A percentile compares a stretch with the other conserved stretches of the same genome.
These are phyloP conservation scores for Oscarella lobularis DNA, from an alignment of 37 sponge, comb jelly and placozoan genomes.

Conservation along the genomic window DNA sequence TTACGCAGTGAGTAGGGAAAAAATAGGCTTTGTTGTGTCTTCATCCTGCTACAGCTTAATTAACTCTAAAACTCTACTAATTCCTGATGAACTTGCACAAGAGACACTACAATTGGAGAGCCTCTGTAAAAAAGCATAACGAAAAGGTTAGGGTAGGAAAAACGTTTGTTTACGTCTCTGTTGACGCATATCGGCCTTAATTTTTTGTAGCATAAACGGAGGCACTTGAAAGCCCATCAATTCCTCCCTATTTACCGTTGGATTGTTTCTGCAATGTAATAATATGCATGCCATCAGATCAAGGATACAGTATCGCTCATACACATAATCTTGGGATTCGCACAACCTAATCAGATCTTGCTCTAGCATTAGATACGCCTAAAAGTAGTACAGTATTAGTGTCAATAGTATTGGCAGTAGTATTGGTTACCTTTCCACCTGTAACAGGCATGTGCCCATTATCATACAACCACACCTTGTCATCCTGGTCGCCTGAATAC, in stretches of 20 bases:
- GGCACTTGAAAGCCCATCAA: background rate
- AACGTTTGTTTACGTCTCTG: background rate
- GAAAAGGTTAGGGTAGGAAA: too few relatives aligned
- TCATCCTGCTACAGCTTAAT: too few relatives aligned
- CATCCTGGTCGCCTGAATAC: slow-evolving; percentile 1
- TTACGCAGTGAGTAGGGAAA: too few relatives aligned
- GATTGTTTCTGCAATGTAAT: background rate
- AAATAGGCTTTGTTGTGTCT: too few relatives aligned
- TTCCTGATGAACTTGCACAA: too few relatives aligned
- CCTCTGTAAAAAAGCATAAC: too few relatives aligned
- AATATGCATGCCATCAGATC: too few relatives aligned
- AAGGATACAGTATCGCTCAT: too few relatives aligned
- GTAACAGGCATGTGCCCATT: slow-evolving; percentile 1
- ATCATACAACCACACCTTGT: background rate
- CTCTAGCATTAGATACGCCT: background rate
- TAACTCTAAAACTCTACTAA: too few relatives aligned
- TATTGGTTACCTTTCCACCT: background rate
- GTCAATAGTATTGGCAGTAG: background rate
- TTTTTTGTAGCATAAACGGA: background rate
- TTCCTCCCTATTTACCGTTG: background rate
- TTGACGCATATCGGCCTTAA: background rate
- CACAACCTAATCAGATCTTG: background rate
- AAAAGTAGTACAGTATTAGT: background rate
- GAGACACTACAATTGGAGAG: too few relatives aligned
- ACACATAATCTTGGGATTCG: background rate